Evolutionary conservation across 2,113 vertebrate genomes (phyloP).

Genomic region (Pipa parva): DNA sequence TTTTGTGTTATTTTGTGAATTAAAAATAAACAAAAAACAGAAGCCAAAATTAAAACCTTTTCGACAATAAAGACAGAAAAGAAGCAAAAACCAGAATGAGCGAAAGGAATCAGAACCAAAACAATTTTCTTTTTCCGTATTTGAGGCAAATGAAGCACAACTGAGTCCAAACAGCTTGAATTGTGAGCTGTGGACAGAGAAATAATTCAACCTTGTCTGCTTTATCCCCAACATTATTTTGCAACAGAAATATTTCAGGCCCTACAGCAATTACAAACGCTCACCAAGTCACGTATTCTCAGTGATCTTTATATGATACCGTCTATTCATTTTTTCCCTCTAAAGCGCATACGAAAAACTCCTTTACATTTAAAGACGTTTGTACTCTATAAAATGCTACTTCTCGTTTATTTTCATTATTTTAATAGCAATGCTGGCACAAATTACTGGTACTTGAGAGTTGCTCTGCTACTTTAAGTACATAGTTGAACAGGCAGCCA

Average conservation of each 20-base stretch:
- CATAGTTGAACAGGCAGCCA: not conserved
- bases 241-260: not conserved
- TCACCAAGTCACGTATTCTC: not conserved
- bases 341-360: no score
- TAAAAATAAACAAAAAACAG: no score
- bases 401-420: not conserved
- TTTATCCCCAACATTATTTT: not conserved
- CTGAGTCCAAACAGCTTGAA: not conserved
- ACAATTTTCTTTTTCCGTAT: not conserved
- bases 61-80: no score
- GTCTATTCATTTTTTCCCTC: no score
- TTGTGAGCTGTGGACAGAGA: not conserved
- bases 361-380: no score
- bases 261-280: not conserved
- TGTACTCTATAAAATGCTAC: no score
- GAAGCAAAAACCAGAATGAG: no score
- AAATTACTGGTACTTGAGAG: not conserved
- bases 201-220: not conserved
- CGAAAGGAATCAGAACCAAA: no score
- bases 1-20: no score
- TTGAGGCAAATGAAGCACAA: not conserved
- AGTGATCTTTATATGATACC: not conserved
- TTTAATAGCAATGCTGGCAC: not conserved
- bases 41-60: no score
- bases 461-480: conserved; percentile 3